phyloP scores from a whole-genome alignment of 2,888 invertebrate species.

The Cecidostiba fungosa region DNA sequence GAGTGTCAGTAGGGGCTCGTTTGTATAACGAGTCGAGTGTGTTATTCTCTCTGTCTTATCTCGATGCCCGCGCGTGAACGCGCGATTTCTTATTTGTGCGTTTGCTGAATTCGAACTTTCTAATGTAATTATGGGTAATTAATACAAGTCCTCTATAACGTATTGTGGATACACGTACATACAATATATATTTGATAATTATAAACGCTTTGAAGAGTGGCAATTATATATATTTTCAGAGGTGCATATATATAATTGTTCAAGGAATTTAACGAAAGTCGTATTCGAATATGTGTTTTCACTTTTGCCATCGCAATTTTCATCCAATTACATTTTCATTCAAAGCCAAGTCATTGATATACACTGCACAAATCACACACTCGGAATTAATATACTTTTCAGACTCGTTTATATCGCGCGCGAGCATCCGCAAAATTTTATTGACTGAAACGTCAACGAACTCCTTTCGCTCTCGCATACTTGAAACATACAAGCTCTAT shows the following conservation, averaged over 20 bases:
- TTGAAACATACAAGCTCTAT: not conserved
- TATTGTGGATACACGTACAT: not conserved
- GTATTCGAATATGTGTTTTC: not conserved
- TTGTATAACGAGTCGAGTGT: not conserved
- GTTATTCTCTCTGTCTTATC: not conserved
- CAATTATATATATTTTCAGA: not conserved
- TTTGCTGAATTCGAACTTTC: slow-evolving; percentile 31
- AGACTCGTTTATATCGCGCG: not conserved
- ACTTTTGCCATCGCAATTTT: not conserved
- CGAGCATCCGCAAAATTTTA: not conserved
- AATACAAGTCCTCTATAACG: slow-evolving; percentile 10
- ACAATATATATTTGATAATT: slow-evolving; percentile 19
- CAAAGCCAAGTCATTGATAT: no score
- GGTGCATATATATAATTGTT: not conserved
- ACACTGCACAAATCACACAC: no score
- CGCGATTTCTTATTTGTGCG: not conserved
- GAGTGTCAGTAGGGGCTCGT: not conserved
- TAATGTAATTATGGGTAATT: slow-evolving; percentile 33
- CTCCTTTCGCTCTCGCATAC: not conserved
- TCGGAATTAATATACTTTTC: no score
- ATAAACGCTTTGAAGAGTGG: not conserved
- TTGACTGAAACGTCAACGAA: not conserved
- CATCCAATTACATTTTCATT: not conserved
- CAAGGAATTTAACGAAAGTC: not conserved
- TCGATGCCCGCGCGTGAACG: not conserved